Base-by-base conservation (phyloP, 2,888 invertebrate genomes). In the Heteromurus nitidus region DNA sequence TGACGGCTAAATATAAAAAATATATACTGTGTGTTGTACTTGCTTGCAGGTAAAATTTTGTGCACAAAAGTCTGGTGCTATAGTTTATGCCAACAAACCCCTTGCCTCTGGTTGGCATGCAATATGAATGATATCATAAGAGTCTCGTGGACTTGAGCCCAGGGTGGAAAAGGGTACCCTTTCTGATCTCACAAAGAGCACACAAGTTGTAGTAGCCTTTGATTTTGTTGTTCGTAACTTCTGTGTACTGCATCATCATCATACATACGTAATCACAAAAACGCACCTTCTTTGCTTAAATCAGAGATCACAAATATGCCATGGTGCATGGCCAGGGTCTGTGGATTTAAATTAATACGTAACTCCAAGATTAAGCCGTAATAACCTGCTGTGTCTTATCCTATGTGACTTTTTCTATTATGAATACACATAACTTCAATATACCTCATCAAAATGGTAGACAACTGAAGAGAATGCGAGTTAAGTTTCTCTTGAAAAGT, bases 401-500 rank as follows among this genome's bases (percentile, higher is more conserved):
- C n/a, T n/a, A n/a, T n/a, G n/a, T n/a, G n/a, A n/a, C n/a, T n/a
- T n/a, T n/a, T n/a, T n/a, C n/a, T n/a, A n/a, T n/a, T n/a, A n/a
- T n/a, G n/a, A n/a, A n/a, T n/a, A n/a, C n/a, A n/a, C n/a, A n/a
- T n/a, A n/a, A n/a, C n/a, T n/a, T n/a, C n/a, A n/a, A n/a, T n/a
- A n/a, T n/a, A n/a, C n/a, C n/a, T n/a, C n/a, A n/a, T n/a, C n/a
- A n/a, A 65, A 69, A 69, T 70, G 26, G 36, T 31, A 55, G 20
- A 69, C 24, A 69, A 55, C 53, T n/a, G n/a, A n/a, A n/a, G n/a
- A n/a, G n/a, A n/a, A n/a, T n/a, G 47, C 24, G 60, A 72, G 58
- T 70, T 70, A 70, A 60, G 60, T 72, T 72, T 72, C 72, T 44
- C 72, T 60, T 44, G 28, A 11, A 16, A 47, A 47, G n/a, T 16